phyloP scores from a whole-genome alignment of 2,888 invertebrate genomes.

The Thecophora atra region DNA sequence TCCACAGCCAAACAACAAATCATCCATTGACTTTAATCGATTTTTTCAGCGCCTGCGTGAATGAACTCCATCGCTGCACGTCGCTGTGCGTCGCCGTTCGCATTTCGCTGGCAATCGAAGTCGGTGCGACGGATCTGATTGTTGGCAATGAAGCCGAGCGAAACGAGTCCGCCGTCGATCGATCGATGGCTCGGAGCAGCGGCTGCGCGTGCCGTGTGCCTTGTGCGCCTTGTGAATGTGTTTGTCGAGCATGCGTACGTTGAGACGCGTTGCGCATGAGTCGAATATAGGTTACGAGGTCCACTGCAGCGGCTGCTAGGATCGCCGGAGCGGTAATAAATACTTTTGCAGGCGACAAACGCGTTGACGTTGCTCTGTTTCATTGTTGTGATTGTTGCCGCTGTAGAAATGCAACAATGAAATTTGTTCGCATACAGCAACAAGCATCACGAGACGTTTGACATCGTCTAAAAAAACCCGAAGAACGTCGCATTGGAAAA shows the following conservation, averaged over 20 bases:
- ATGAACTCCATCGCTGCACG: background rate
- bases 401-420: background rate
- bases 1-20: background rate
- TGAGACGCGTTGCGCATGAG: constrained; percentile 4
- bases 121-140: constrained; percentile 24
- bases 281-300: constrained; percentile 12
- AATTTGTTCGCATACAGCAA: constrained; percentile 19
- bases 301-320: background rate
- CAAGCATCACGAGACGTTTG: constrained; percentile 5
- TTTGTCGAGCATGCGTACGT: background rate
- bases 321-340: constrained; percentile 1
- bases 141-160: constrained; percentile 6
- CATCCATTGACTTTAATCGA: background rate
- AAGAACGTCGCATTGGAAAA: background rate
- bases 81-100: background rate
- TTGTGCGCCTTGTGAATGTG: constrained; percentile 15
- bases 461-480: background rate
- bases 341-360: background rate
- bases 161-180: constrained; percentile 22
- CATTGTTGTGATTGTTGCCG: background rate
- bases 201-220: constrained; percentile 2
- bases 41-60: background rate
- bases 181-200: background rate
- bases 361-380: background rate
- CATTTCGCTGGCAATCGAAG: background rate